phyloP scores from a whole-genome alignment of 2,113 vertebrate species.

The Lamprotornis superbus region DNA sequence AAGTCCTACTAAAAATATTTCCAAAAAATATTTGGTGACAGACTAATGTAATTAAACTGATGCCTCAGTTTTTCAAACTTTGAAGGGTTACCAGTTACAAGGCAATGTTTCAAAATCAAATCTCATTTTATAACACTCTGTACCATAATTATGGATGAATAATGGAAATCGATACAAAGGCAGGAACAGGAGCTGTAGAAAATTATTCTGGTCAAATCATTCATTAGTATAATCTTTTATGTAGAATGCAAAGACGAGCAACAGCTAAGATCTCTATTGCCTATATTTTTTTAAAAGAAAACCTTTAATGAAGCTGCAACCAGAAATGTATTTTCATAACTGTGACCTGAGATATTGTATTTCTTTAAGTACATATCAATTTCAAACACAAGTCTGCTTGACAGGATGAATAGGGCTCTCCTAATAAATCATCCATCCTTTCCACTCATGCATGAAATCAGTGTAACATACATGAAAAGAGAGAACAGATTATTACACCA shows the following conservation, averaged over 20 bases:
- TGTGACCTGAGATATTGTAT: slow-evolving; percentile 24
- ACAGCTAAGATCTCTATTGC: neutral
- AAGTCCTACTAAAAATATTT: slow-evolving; percentile 31
- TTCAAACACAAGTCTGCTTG: neutral
- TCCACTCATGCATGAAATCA: slow-evolving; percentile 43
- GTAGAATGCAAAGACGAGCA: neutral
- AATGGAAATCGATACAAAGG: slow-evolving; percentile 22
- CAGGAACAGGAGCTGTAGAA: slow-evolving; percentile 1
- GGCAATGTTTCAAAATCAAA: slow-evolving; percentile 34
- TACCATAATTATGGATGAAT: slow-evolving; percentile 14
- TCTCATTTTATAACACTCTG: slow-evolving; percentile 8
- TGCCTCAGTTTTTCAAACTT: slow-evolving; percentile 19
- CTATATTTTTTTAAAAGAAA: neutral
- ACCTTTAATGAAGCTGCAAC: slow-evolving; percentile 15
- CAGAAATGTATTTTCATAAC: slow-evolving; percentile 13
- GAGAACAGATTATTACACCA: slow-evolving; percentile 51
- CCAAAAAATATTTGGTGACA: slow-evolving; percentile 18
- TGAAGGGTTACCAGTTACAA: neutral
- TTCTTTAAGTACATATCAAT: slow-evolving; percentile 47
- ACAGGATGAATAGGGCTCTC: neutral
- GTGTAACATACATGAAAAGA: slow-evolving; percentile 39
- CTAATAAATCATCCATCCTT: slow-evolving; percentile 53
- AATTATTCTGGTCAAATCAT: slow-evolving; percentile 21
- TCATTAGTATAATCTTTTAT: slow-evolving; percentile 29
- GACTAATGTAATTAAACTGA: slow-evolving; percentile 10